These are phyloP conservation scores for Platyrinchus mystaceus DNA, from an alignment of 2,797 vertebrate species.

Conservation along the genomic window DNA sequence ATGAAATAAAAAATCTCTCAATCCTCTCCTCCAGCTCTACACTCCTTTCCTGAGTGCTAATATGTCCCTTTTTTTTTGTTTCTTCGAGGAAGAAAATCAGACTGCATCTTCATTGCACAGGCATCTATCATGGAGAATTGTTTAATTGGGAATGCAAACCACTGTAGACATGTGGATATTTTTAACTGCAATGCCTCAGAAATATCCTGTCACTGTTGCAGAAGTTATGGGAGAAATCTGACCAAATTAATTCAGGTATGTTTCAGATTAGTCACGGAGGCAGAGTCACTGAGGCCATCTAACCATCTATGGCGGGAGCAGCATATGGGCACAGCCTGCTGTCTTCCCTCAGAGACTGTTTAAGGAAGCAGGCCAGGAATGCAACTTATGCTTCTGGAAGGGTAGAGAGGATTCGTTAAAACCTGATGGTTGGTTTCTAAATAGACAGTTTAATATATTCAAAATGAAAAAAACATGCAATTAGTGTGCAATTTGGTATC, in stretches of 20 bases:
- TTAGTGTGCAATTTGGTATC: background rate
- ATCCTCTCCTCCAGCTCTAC: background rate
- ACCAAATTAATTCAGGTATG: background rate
- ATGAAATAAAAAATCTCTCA: background rate
- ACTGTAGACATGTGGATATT: rapidly evolving
- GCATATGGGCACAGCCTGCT: conserved; percentile 17
- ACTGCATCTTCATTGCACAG: background rate
- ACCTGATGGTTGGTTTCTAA: background rate
- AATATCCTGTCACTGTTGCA: background rate
- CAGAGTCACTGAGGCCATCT: background rate
- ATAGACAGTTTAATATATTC: background rate
- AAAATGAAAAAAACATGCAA: background rate
- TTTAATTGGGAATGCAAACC: background rate
- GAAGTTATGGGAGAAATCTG: background rate
- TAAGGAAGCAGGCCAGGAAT: background rate
- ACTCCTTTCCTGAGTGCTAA: background rate
- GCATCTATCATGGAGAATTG: background rate
- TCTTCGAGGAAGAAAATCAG: background rate
- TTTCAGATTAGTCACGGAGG: background rate
- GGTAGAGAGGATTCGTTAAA: background rate
- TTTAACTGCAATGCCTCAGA: background rate
- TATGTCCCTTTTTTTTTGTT: background rate
- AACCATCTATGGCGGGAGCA: background rate
- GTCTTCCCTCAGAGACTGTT: background rate
- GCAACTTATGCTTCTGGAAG: background rate